phyloP scores from a whole-genome alignment of 2,888 invertebrate species.

The Baccha elongata region DNA sequence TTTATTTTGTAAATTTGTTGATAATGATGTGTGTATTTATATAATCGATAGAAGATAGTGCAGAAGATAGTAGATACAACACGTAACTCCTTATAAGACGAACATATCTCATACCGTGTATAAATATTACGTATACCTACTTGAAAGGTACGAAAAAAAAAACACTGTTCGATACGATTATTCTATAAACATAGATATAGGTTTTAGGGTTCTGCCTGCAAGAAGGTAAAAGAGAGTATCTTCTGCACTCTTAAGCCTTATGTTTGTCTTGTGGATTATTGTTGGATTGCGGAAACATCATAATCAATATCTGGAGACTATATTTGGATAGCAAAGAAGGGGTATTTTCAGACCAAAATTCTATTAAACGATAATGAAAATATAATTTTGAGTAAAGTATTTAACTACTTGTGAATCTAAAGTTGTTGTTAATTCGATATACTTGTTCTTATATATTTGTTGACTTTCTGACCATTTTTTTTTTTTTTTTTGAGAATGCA shows the following conservation, averaged over 20 bases:
- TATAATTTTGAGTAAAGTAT: constrained; percentile 40
- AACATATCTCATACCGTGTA: constrained; percentile 2
- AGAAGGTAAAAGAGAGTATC: constrained; percentile 31
- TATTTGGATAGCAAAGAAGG: background rate
- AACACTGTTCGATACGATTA: constrained; percentile 1
- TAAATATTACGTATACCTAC: constrained; percentile 31
- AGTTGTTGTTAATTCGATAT: constrained; percentile 31
- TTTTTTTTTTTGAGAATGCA: constrained; percentile 17
- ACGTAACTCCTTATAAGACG: constrained; percentile 23
- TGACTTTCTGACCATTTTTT: constrained; percentile 35
- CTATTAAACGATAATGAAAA: constrained; percentile 48
- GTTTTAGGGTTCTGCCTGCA: background rate
- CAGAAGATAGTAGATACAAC: constrained; percentile 37
- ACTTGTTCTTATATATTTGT: too few relatives aligned
- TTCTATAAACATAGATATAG: background rate
- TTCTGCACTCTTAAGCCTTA: constrained; percentile 30
- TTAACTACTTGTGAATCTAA: constrained; percentile 6
- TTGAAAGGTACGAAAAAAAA: constrained; percentile 28
- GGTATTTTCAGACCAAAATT: background rate
- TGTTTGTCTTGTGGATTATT: constrained; percentile 47
- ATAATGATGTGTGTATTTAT: constrained; percentile 78
- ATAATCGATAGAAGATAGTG: constrained; percentile 44
- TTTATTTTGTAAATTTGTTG: constrained; percentile 81
- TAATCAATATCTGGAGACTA: constrained; percentile 10
- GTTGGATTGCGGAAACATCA: constrained; percentile 45